A percentile compares a stretch with the other conserved stretches of the same genome.
Conservation (phyloP, 92 coral and sea anemone species). For the Parazoanthus swiftii region DNA sequence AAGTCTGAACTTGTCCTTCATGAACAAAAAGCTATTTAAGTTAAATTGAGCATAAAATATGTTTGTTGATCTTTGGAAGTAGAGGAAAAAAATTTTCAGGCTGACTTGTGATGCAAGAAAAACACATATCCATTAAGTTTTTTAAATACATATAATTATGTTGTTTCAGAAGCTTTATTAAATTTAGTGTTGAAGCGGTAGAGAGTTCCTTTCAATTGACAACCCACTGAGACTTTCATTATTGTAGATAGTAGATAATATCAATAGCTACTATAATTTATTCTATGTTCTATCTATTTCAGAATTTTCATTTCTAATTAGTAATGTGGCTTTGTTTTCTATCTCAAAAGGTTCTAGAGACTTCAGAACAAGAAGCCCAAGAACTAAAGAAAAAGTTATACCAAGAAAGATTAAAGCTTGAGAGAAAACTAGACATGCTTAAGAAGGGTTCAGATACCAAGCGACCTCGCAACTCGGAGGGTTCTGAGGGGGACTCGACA, state of each 20-base stretch:
- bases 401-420: conserved; percentile 73
- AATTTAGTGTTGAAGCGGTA: too few species aligned
- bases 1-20: conserved; percentile 17
- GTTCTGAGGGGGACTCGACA: conserved; percentile 93
- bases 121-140: neutral
- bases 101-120: conserved; percentile 1
- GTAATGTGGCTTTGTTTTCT: neutral
- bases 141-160: neutral
- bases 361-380: conserved; percentile 87
- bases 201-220: too few species aligned
- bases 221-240: too few species aligned
- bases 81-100: conserved; percentile 8
- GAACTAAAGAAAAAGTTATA: conserved; percentile 77
- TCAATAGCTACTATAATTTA: too few species aligned
- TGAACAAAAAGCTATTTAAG: neutral
- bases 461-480: conserved; percentile 91
- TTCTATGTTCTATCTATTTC: neutral
- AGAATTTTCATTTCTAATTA: conserved; percentile 1
- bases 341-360: conserved; percentile 74
- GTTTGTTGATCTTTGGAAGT: neutral
- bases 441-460: conserved; percentile 65
- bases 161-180: too few species aligned
- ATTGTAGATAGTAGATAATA: too few species aligned
- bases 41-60: conserved; percentile 11
- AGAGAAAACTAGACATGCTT: conserved; percentile 71